A percentile compares a stretch with the other conserved stretches of the same genome.
Evolutionary conservation across 2,797 vertebrate species (phyloP).

Genomic region (Epinephelus coioides): DNA sequence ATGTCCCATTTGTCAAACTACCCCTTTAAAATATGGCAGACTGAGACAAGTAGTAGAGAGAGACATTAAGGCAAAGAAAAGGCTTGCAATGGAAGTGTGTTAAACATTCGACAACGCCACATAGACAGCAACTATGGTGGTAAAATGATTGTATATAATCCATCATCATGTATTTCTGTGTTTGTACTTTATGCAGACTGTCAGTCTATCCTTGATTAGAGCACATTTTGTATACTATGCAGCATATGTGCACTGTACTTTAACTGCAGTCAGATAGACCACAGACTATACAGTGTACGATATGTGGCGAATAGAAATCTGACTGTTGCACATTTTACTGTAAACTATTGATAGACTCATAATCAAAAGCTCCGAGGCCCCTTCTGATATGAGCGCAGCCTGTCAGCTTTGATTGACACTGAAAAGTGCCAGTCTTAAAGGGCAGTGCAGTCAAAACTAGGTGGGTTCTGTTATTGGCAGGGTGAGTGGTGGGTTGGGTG

Average conservation of each 20-base stretch:
- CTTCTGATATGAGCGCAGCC: conserved; percentile 20
- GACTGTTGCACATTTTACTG: conserved; percentile 45
- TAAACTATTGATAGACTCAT: conserved; percentile 54
- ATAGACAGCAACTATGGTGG: conserved; percentile 16
- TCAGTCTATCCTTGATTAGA: conserved; percentile 49
- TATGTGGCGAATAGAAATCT: conserved; percentile 52
- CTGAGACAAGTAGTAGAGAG: too few relatives aligned
- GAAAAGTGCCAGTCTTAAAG: conserved; percentile 15
- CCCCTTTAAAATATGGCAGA: neutral
- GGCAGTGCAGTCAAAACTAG: neutral
- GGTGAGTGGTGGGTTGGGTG: conserved; percentile 14
- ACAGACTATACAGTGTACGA: conserved; percentile 48
- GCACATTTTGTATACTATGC: conserved; percentile 30
- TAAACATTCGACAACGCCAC: conserved; percentile 14
- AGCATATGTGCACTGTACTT: conserved; percentile 19
- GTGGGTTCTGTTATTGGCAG: neutral
- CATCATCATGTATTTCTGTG: conserved; percentile 39
- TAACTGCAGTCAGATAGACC: conserved; percentile 35
- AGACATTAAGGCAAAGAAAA: neutral
- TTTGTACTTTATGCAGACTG: conserved; percentile 45
- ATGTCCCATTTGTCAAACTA: neutral
- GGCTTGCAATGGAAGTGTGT: conserved; percentile 9
- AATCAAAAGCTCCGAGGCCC: conserved; percentile 33
- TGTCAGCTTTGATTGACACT: conserved; percentile 51
- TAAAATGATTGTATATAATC: conserved; percentile 53